A percentile compares a stretch with the other conserved stretches of the same genome.
Conservation (phyloP, 2,888 invertebrate genomes). For the Formica aserva region DNA sequence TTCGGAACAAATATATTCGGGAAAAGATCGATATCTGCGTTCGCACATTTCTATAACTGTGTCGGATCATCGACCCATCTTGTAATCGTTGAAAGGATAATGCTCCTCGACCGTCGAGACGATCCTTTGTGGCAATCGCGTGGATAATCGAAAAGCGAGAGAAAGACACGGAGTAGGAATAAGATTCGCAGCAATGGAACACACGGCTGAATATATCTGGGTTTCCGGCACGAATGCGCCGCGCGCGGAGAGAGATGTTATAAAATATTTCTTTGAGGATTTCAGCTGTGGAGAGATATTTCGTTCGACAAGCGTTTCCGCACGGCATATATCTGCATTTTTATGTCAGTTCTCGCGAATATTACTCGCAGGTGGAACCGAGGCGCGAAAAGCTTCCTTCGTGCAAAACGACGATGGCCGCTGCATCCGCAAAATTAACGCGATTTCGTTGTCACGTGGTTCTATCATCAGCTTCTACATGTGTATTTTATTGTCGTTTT, state of each 20-base stretch:
- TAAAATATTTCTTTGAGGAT: conserved; percentile 54
- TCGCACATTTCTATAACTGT: conserved; percentile 29
- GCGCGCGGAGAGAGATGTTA: conserved; percentile 16
- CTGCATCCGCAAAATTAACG: conserved; percentile 66
- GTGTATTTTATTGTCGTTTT: conserved; percentile 5
- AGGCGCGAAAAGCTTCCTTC: conserved; percentile 50
- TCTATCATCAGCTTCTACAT: neutral
- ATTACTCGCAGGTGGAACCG: conserved; percentile 53
- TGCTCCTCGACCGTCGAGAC: conserved; percentile 35
- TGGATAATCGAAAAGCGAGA: conserved; percentile 45
- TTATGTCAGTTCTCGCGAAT: conserved; percentile 61
- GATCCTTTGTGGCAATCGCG: conserved; percentile 45
- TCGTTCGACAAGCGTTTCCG: conserved; percentile 45
- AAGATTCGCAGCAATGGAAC: neutral
- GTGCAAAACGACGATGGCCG: conserved; percentile 24
- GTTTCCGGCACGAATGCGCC: neutral
- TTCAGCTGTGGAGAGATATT: conserved; percentile 30
- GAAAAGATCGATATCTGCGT: neutral
- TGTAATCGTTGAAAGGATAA: conserved; percentile 40
- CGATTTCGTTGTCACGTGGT: conserved; percentile 57
- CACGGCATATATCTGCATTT: conserved; percentile 50
- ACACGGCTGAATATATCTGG: conserved; percentile 37
- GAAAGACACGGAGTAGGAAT: neutral
- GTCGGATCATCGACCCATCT: conserved; percentile 26
- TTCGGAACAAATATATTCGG: neutral